Evolutionary conservation across 2,888 invertebrate species (phyloP).

Genomic region (Neelides folsomi): DNA sequence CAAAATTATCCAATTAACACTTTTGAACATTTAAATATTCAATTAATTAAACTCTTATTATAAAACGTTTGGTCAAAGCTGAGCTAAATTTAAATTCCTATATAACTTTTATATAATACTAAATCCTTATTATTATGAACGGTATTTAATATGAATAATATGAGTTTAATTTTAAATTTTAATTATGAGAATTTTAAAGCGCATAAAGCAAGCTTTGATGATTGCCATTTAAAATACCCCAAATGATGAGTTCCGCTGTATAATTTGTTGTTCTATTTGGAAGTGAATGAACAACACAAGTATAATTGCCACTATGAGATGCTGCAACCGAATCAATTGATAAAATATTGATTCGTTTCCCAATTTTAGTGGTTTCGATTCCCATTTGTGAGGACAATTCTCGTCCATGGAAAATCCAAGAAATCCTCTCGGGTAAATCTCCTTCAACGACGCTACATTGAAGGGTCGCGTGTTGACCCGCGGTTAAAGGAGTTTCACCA

Average conservation of each 20-base stretch:
- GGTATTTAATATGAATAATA: too few relatives aligned
- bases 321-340: slow-evolving; percentile 35
- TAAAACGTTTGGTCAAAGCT: too few relatives aligned
- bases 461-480: slow-evolving; percentile 10
- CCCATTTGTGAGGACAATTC: slow-evolving; percentile 36
- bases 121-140: too few relatives aligned
- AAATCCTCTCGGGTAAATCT: slow-evolving; percentile 38
- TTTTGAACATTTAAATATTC: too few relatives aligned
- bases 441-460: slow-evolving; percentile 34
- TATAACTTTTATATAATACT: too few relatives aligned
- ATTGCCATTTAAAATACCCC: too few relatives aligned
- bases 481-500: slow-evolving; percentile 23
- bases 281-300: slow-evolving; percentile 37
- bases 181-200: too few relatives aligned
- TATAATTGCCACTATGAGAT: slow-evolving; percentile 36
- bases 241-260: slow-evolving; percentile 34
- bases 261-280: slow-evolving; percentile 32
- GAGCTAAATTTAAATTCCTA: too few relatives aligned
- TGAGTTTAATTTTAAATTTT: too few relatives aligned
- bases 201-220: too few relatives aligned
- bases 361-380: slow-evolving; percentile 44
- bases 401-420: slow-evolving; percentile 39
- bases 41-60: too few relatives aligned
- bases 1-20: too few relatives aligned
- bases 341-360: slow-evolving; percentile 47